phyloP scores from a whole-genome alignment of 1,140 invertebrate genomes.

The Notospermus geniculatus region DNA sequence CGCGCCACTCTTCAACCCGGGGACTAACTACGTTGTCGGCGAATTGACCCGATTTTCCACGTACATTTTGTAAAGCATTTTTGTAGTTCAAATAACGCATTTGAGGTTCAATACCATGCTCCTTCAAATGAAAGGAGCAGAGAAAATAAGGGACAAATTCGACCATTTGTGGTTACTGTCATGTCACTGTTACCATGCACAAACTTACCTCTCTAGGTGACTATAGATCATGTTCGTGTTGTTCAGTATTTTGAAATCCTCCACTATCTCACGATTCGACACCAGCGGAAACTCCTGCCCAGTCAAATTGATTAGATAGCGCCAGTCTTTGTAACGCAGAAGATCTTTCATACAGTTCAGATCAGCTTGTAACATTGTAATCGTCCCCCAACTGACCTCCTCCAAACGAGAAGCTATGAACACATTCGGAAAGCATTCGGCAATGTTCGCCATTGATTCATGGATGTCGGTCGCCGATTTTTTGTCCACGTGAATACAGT shows the following conservation, averaged over 20 bases:
- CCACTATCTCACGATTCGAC: constrained; percentile 4
- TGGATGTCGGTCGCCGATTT: constrained; percentile 23
- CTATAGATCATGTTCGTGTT: not conserved
- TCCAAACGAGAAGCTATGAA: constrained; percentile 11
- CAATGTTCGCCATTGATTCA: constrained; percentile 11
- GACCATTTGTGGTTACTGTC: too few relatives aligned
- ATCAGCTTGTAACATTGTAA: constrained; percentile 8
- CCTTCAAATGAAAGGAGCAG: too few relatives aligned
- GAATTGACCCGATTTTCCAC: too few relatives aligned
- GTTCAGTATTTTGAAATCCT: not conserved
- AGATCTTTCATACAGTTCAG: constrained; percentile 12
- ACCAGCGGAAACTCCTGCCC: constrained; percentile 8
- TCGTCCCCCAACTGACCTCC: not conserved
- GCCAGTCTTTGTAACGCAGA: constrained; percentile 6
- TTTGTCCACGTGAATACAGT: constrained; percentile 34
- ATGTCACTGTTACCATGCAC: not conserved
- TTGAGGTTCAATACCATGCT: too few relatives aligned
- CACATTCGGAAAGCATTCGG: constrained; percentile 21
- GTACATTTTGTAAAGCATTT: too few relatives aligned
- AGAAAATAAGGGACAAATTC: too few relatives aligned
- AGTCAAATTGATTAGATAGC: not conserved
- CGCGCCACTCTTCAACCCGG: too few relatives aligned
- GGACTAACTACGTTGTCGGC: too few relatives aligned
- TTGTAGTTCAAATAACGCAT: too few relatives aligned
- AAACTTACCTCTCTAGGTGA: not conserved